A percentile compares a stretch with the other conserved stretches of the same genome.
Conservation (phyloP, 2,797 vertebrate species). For the Pseudomugil tenellus region DNA sequence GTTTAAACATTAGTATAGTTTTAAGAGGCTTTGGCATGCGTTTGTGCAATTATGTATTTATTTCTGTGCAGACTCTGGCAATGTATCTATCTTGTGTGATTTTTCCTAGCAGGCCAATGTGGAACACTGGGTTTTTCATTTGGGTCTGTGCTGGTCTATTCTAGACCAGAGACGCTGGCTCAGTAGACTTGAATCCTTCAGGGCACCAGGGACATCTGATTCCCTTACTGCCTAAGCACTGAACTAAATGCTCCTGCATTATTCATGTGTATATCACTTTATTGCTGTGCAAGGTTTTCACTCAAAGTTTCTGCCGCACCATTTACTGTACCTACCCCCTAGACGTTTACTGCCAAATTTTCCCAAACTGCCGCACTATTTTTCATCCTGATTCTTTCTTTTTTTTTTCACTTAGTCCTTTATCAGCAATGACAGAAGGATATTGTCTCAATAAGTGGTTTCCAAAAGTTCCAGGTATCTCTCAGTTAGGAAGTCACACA, state of each 20-base stretch:
- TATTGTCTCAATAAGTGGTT: conserved; percentile 34
- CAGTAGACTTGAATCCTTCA: conserved; percentile 80
- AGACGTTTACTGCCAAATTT: conserved; percentile 66
- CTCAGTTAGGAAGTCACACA: conserved; percentile 6
- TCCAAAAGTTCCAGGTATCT: neutral
- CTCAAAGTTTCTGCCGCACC: conserved; percentile 74
- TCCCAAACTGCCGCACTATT: conserved; percentile 5
- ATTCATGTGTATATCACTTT: conserved; percentile 85
- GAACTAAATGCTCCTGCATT: conserved; percentile 84
- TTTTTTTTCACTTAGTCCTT: conserved; percentile 20
- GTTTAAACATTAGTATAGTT: conserved; percentile 14
- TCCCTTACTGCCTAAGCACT: conserved; percentile 77
- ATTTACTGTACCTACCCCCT: conserved; percentile 66
- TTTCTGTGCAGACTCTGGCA: conserved; percentile 39
- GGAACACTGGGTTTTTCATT: conserved; percentile 63
- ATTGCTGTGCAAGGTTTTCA: conserved; percentile 82
- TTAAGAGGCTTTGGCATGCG: conserved; percentile 23
- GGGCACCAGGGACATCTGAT: conserved; percentile 80
- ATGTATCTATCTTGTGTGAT: conserved; percentile 15
- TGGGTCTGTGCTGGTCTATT: conserved; percentile 67
- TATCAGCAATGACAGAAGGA: conserved; percentile 30
- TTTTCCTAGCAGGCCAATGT: conserved; percentile 48
- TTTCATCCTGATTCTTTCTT: neutral
- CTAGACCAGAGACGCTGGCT: conserved; percentile 79
- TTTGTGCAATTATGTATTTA: conserved; percentile 14